These are phyloP conservation scores for Ginglymostoma cirratum DNA, from an alignment of 2,113 vertebrate species.

Conservation along the genomic window DNA sequence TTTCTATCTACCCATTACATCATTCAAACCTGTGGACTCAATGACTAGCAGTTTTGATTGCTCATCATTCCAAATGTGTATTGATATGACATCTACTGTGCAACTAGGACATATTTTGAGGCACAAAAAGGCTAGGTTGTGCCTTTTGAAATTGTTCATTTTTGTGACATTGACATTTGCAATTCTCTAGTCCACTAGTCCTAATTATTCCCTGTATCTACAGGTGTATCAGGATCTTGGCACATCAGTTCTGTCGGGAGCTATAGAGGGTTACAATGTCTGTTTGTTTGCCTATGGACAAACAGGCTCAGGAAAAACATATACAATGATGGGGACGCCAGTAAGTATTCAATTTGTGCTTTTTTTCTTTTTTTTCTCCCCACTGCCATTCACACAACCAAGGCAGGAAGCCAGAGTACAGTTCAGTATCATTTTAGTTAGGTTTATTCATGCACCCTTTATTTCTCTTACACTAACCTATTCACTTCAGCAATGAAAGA, in stretches of 20 bases:
- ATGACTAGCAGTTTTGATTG: neutral
- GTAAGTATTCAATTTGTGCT: constrained; percentile 58
- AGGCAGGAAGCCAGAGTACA: neutral
- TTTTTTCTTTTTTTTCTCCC: neutral
- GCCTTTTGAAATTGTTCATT: constrained; percentile 3
- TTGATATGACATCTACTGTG: neutral
- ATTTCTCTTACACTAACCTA: neutral
- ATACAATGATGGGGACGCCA: constrained; percentile 94
- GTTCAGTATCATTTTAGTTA: neutral
- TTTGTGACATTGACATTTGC: neutral
- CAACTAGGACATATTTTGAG: neutral
- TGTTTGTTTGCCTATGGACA: constrained; percentile 97
- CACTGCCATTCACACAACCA: too few relatives aligned
- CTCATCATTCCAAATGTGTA: neutral
- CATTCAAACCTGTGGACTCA: neutral
- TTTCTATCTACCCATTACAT: neutral
- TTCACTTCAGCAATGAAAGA: constrained; percentile 20
- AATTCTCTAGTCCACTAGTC: neutral
- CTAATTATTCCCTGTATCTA: constrained; percentile 39
- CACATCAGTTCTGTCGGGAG: constrained; percentile 77
- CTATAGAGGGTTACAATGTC: constrained; percentile 89
- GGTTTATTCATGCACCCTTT: neutral
- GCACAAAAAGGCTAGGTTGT: neutral
- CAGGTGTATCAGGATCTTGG: constrained; percentile 96
- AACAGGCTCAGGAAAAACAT: constrained; percentile 95